phyloP scores from a whole-genome alignment of 1,140 invertebrate species.

The Papilio helenus region DNA sequence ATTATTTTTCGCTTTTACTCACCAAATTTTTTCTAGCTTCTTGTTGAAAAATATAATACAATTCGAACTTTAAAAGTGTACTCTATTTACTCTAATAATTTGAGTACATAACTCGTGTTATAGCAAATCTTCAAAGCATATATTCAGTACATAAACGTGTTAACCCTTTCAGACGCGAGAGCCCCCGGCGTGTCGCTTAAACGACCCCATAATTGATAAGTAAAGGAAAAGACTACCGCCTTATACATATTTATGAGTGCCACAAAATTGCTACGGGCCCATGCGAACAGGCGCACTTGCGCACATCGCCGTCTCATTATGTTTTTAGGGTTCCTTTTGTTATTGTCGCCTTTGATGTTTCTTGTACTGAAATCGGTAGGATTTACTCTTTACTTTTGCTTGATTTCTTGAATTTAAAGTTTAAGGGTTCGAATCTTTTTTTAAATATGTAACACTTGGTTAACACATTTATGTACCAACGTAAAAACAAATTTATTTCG shows the following conservation, averaged over 20 bases:
- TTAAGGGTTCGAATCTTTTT: no score
- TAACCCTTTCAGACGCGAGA: slow-evolving; percentile 71
- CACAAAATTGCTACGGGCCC: slow-evolving; percentile 74
- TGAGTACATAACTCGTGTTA: not conserved
- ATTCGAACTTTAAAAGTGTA: not conserved
- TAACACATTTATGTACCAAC: no score
- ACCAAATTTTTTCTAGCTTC: no score
- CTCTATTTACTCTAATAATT: not conserved
- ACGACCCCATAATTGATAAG: slow-evolving; percentile 81
- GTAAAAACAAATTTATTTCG: no score
- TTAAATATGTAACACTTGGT: no score
- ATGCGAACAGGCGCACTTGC: slow-evolving; percentile 77
- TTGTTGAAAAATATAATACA: no score
- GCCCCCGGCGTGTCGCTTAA: slow-evolving; percentile 64
- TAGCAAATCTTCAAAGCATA: slow-evolving; percentile 45
- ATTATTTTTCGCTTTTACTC: not conserved
- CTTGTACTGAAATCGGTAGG: slow-evolving; percentile 64
- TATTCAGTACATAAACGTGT: slow-evolving; percentile 45
- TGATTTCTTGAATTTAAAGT: slow-evolving; percentile 44
- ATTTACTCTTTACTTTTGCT: slow-evolving; percentile 55
- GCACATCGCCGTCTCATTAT: slow-evolving; percentile 72
- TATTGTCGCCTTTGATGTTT: slow-evolving; percentile 74
- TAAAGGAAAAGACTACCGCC: slow-evolving; percentile 78
- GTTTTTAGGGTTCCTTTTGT: slow-evolving; percentile 78
- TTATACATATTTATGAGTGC: slow-evolving; percentile 80